Conservation (phyloP, 2,797 vertebrate genomes). For the Luscinia luscinia region DNA sequence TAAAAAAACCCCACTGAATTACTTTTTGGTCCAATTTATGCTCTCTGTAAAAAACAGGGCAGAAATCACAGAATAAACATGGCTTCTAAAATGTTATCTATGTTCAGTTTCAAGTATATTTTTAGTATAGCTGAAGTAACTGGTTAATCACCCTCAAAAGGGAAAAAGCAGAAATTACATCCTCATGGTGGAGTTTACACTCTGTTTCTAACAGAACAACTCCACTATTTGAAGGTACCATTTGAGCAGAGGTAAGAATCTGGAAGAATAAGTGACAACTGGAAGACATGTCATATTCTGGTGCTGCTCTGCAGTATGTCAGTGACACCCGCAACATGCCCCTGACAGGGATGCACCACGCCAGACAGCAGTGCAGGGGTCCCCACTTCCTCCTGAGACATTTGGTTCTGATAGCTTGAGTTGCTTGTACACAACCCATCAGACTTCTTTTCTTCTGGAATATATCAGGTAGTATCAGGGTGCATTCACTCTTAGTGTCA, state of each 20-base stretch:
- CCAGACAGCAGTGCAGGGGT: not conserved
- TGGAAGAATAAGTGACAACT: not conserved
- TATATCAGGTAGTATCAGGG: not conserved
- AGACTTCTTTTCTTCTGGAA: not conserved
- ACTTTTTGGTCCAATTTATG: not conserved
- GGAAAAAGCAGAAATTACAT: not conserved
- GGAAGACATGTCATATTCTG: not conserved
- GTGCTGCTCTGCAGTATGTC: not conserved
- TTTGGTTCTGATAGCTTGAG: not conserved
- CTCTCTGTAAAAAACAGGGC: not conserved
- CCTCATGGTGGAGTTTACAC: not conserved
- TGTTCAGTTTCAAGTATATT: not conserved
- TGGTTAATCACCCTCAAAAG: not conserved
- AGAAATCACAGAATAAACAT: not conserved
- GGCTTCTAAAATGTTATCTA: not conserved
- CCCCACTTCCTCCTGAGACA: not conserved
- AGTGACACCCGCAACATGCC: not conserved
- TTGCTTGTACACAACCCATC: not conserved
- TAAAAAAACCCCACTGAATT: not conserved
- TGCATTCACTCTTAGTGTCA: not conserved
- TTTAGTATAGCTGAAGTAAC: not conserved
- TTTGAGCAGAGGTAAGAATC: not conserved
- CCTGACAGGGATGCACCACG: not conserved
- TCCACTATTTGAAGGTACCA: not conserved
- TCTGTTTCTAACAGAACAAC: not conserved